Base-by-base conservation (phyloP, 2,113 vertebrate species). In the Epinephelus moara region DNA sequence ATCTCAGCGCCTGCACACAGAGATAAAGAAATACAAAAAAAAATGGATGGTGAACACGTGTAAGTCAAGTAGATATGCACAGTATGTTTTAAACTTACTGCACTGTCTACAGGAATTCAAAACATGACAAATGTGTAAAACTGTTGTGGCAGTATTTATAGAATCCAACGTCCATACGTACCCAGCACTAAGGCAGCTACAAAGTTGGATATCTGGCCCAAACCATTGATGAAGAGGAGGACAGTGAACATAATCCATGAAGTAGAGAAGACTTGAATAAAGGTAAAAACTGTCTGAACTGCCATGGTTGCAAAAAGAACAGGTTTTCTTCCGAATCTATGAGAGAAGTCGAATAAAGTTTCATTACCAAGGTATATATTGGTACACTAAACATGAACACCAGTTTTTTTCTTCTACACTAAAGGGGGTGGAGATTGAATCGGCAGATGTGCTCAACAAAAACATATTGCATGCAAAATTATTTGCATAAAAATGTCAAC, bases 131-230 rank as follows among this genome's bases (percentile, higher is more conserved):
- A 63, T 14, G 6, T 60, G 13, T 45, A 13, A n/a, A 52, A 7
- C 19, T 27, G 6, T n/a, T 47, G 10, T 56, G 37, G 4, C 15
- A 37, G 4, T 21, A 49, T 21, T 47, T 2, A 37, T 1, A 45
- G 30, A 18, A 47, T 8, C 3, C 14, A 9, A 25, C 19, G 0
- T 25, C 63, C 0, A 52, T 14, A 74, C 5, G 2, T 96, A 98
- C 97, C 97, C 56, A 98, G 93, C 78, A 98, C 96, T 92, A 98
- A 96, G 5, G 96, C 97, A 83, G 97, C 93, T 75, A 97, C 94
- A 42, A 96, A 98, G 94, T 98, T 98, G 42, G 96, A 96, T 19
- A 97, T 96, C 86, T 97, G 96, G 21, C 97, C 97, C 95, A 98
- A 91, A 86, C 97, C 97, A 3, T 95, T 96, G 73, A 98, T 86